phyloP scores from a whole-genome alignment of 1,140 invertebrate genomes.

The Drosophila melanica region DNA sequence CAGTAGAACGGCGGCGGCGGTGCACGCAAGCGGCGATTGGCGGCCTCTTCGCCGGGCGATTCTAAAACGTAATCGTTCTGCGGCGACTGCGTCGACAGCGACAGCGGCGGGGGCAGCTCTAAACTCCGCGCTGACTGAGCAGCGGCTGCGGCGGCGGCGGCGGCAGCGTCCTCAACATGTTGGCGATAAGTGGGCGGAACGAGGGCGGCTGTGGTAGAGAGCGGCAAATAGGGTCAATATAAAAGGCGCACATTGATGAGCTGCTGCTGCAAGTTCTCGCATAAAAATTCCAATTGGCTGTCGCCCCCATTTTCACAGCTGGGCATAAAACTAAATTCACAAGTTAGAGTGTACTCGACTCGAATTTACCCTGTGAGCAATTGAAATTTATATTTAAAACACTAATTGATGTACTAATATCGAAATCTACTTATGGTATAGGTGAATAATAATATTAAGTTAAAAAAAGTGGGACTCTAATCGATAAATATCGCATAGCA shows the following conservation, averaged over 20 bases:
- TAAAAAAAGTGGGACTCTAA: too few species aligned
- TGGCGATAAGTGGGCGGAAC: conserved; percentile 43
- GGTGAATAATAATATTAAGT: too few species aligned
- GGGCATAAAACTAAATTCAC: too few species aligned
- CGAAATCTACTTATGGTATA: too few species aligned
- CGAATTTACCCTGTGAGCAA: background rate
- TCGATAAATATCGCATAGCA: too few species aligned
- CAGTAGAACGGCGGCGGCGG: conserved; percentile 67
- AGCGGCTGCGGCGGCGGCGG: conserved; percentile 12
- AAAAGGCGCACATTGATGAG: conserved; percentile 18
- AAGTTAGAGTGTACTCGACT: background rate
- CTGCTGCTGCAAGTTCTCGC: background rate
- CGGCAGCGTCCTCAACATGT: conserved; percentile 35
- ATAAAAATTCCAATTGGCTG: conserved; percentile 76
- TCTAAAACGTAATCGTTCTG: conserved; percentile 67
- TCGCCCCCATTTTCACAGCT: too few species aligned
- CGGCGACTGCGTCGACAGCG: background rate
- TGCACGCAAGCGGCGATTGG: conserved; percentile 30
- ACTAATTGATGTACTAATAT: too few species aligned
- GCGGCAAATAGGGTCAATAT: background rate
- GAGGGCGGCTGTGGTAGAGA: conserved; percentile 12
- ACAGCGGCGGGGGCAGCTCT: conserved; percentile 21
- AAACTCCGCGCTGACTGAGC: conserved; percentile 13
- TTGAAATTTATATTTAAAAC: too few species aligned
- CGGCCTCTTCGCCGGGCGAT: conserved; percentile 19